Conservation (phyloP, 2,797 vertebrate genomes). For the Fundulus diaphanus region DNA sequence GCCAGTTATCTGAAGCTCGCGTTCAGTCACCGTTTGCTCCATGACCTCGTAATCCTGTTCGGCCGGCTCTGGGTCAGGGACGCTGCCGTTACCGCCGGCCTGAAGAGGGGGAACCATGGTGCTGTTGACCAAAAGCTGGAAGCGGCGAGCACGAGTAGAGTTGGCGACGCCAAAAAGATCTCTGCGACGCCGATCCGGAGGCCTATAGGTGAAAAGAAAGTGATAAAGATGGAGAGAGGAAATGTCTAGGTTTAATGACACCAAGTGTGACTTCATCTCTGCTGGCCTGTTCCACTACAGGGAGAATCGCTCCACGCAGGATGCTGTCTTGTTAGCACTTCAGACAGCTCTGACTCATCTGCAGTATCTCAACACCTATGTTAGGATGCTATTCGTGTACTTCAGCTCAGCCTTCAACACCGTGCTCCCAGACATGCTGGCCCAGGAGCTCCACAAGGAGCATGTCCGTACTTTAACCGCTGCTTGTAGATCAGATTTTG, state of each 20-base stretch:
- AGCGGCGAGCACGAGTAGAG: slow-evolving; percentile 71
- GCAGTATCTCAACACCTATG: no score
- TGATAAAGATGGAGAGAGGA: background rate
- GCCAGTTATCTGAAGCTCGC: slow-evolving; percentile 88
- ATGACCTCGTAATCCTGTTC: slow-evolving; percentile 87
- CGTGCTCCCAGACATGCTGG: no score
- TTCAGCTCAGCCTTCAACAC: no score
- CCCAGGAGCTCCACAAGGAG: no score
- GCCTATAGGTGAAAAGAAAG: slow-evolving; percentile 57
- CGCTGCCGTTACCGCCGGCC: slow-evolving; percentile 73
- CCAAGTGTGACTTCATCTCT: background rate
- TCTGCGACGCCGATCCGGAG: slow-evolving; percentile 87
- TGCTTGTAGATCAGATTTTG: no score
- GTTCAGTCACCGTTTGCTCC: slow-evolving; percentile 87
- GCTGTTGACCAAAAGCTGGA: slow-evolving; percentile 67
- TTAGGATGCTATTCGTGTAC: no score
- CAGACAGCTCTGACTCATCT: no score
- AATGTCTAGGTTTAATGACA: background rate
- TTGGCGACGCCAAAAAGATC: slow-evolving; percentile 88
- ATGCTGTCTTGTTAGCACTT: no score
- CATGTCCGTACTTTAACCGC: no score
- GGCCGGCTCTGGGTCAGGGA: slow-evolving; percentile 70
- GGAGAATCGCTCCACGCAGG: no score
- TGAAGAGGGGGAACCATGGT: slow-evolving; percentile 65
- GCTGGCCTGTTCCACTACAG: no score